Conservation (phyloP, 2,113 vertebrate species). For the Phyllopteryx taeniolatus region DNA sequence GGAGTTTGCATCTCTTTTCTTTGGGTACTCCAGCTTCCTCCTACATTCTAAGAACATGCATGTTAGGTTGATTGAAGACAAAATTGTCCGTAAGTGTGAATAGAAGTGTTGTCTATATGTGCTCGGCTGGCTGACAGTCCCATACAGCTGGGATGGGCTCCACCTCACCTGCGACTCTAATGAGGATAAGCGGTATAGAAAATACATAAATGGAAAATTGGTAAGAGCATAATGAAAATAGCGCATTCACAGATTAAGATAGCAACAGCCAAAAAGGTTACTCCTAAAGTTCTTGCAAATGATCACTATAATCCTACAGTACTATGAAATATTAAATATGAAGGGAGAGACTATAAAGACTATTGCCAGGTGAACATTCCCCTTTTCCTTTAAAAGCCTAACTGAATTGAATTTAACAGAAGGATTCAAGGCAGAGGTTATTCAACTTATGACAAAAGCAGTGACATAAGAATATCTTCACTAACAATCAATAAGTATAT, state of each 20-base stretch:
- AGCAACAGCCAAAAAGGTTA: neutral
- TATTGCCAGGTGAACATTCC: neutral
- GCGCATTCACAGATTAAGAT: neutral
- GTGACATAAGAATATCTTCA: neutral
- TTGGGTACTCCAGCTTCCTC: too few relatives aligned
- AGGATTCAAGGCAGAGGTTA: neutral
- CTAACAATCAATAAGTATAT: neutral
- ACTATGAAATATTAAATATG: too few relatives aligned
- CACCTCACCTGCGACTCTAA: neutral
- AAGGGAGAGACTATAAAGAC: neutral
- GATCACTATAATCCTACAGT: too few relatives aligned
- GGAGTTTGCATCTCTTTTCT: neutral
- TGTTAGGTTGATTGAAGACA: too few relatives aligned
- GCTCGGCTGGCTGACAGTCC: too few relatives aligned
- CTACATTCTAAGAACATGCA: too few relatives aligned
- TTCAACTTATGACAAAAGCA: neutral
- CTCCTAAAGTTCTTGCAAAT: too few relatives aligned
- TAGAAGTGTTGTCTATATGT: too few relatives aligned
- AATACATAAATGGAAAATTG: neutral
- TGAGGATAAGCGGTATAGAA: neutral
- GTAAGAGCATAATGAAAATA: too few relatives aligned
- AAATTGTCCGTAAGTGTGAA: too few relatives aligned
- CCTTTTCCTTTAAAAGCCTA: neutral
- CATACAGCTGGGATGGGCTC: neutral
- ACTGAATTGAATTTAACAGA: neutral